Conservation (phyloP, 2,888 invertebrate species). For the Elysia crispata region DNA sequence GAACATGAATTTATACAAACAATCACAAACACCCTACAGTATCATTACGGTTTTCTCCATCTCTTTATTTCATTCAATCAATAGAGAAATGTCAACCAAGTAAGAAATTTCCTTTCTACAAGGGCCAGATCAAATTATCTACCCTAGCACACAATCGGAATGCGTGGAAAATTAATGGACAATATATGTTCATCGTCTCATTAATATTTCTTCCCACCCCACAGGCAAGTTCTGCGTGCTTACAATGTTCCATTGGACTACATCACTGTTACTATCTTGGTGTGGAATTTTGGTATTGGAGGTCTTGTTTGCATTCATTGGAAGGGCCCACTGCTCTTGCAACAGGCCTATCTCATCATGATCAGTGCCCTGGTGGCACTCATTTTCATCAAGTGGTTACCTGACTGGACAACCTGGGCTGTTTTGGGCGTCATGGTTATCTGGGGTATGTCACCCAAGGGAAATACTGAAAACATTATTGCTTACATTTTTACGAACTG, state of each 20-base stretch:
- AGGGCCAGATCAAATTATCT: too few relatives aligned
- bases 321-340: conserved; percentile 95
- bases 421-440: conserved; percentile 97
- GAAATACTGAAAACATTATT: not conserved
- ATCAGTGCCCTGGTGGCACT: conserved; percentile 98
- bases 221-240: conserved; percentile 91
- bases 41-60: too few relatives aligned
- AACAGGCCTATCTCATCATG: conserved; percentile 95
- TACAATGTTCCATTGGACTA: conserved; percentile 98
- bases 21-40: too few relatives aligned
- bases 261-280: conserved; percentile 88
- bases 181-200: too few relatives aligned
- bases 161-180: too few relatives aligned
- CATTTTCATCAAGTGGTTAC: conserved; percentile 98
- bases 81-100: too few relatives aligned
- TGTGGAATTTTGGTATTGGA: conserved; percentile 96
- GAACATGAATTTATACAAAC: too few relatives aligned
- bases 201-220: too few relatives aligned
- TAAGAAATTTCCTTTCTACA: too few relatives aligned
- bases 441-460: conserved; percentile 86
- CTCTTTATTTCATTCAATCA: too few relatives aligned
- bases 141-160: too few relatives aligned
- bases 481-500: not conserved
- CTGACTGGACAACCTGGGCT: conserved; percentile 99
- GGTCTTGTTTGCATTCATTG: conserved; percentile 99